Evolutionary conservation across 2,888 invertebrate species (phyloP), one percentile per base, ranked within the genome.

Genomic region (Autographa gamma): DNA sequence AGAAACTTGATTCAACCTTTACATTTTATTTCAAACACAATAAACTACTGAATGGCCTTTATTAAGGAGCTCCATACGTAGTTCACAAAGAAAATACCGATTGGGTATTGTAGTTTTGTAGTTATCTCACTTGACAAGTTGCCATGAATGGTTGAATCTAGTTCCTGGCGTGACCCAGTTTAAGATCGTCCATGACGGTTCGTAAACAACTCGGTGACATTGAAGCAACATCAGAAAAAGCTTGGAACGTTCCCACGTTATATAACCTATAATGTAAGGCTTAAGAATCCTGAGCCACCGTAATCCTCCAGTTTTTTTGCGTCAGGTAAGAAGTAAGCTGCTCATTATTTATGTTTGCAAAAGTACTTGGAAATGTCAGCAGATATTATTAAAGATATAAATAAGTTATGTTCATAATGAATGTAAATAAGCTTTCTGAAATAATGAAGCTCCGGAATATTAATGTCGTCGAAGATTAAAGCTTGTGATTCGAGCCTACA

Each of bases 81-180:
- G 61, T 63, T 54, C 14, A 19, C 65, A 67, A 41, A 43, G 52
- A 71, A 76, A 71, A 80, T 66, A 61, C 72, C 65, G 77, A 31
- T 31, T 66, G 52, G 61, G 54, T 80, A 72, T 63, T 68, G 56
- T 60, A 56, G 32, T 48, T 54, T 67, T 69, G 52, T 54, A 71
- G 63, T 59, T 63, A 60, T 62, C 25, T n/a, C 52, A 61, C 67
- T 61, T 63, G 19, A 41, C 72, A 9, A 63, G 65, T 60, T 69
- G 63, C 61, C 66, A 63, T 75, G 71, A 81, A 83, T 78, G 63
- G 70, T 63, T 63, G 54, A 60, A 66, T 65, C 66, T 69, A 69
- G 76, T 63, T 73, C 74, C 73, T 76, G 76, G 65, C 79, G 69
- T 61, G 79, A 79, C 76, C 84, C 69, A 81, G 72, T 71, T 83